Conservation (phyloP, 2,113 vertebrate genomes). For the Neodon shergylaensis region DNA sequence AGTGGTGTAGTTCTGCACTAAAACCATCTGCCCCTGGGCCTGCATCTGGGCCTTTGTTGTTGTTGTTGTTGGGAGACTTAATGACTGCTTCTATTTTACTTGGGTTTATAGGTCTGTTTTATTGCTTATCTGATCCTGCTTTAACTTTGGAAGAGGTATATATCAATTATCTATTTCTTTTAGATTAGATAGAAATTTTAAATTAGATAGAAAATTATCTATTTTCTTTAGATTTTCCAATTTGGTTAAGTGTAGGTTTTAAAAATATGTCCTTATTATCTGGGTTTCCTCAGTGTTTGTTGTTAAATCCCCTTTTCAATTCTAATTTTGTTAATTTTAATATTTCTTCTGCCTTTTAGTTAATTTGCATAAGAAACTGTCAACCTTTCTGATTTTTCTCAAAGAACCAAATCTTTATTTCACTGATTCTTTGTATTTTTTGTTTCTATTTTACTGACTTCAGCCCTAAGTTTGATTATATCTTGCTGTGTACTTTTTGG, state of each 20-base stretch:
- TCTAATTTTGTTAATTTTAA: not conserved
- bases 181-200: too few relatives aligned
- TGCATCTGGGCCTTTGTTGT: too few relatives aligned
- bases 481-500: not conserved
- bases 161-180: not conserved
- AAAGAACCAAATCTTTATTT: not conserved
- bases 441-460: not conserved
- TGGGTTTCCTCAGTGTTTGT: not conserved
- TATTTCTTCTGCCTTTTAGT: not conserved
- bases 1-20: not conserved
- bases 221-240: not conserved
- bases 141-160: not conserved
- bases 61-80: too few relatives aligned
- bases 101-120: not conserved
- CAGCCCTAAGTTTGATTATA: not conserved
- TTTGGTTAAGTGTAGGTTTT: not conserved
- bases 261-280: not conserved
- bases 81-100: too few relatives aligned
- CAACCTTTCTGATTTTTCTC: not conserved
- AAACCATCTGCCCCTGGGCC: not conserved
- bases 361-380: not conserved
- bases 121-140: not conserved
- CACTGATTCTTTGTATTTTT: not conserved
- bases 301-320: not conserved
- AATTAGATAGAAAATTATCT: not conserved